Percentiles rank a stretch among this genome's conserved stretches.
Evolutionary conservation across 2,113 vertebrate species (phyloP).

Genomic region (Raja brachyura): DNA sequence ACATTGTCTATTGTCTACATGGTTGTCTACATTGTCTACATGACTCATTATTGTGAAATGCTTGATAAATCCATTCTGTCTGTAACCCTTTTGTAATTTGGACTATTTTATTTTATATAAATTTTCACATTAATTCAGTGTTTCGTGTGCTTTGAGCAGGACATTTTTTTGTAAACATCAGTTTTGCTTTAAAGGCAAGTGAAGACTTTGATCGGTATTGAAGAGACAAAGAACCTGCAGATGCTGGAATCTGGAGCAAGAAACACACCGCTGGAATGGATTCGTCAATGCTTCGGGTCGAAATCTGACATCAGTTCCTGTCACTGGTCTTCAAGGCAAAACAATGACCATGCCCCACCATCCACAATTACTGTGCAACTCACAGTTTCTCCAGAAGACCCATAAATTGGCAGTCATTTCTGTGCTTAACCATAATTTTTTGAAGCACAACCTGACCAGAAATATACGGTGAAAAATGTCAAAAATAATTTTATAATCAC

Average conservation of each 20-base stretch:
- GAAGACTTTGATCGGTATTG: background rate
- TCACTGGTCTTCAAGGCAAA: no score
- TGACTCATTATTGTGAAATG: background rate
- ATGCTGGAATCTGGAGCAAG: no score
- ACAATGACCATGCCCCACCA: no score
- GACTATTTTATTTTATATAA: background rate
- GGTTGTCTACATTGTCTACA: no score
- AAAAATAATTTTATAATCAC: background rate
- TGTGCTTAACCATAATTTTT: background rate
- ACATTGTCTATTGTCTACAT: no score
- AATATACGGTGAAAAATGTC: background rate
- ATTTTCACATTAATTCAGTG: background rate
- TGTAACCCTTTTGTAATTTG: background rate
- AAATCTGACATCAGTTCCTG: no score
- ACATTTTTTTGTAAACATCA: background rate
- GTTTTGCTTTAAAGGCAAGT: background rate
- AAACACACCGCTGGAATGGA: no score
- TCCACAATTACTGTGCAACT: no score
- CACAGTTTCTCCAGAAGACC: no score
- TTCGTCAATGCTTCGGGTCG: no score
- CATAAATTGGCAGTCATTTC: background rate
- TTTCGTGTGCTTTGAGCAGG: no score
- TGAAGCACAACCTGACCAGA: background rate
- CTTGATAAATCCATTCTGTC: background rate
- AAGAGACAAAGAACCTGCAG: no score